Evolutionary conservation across 2,113 vertebrate genomes (phyloP).

Genomic region (Dicentrarchus labrax): DNA sequence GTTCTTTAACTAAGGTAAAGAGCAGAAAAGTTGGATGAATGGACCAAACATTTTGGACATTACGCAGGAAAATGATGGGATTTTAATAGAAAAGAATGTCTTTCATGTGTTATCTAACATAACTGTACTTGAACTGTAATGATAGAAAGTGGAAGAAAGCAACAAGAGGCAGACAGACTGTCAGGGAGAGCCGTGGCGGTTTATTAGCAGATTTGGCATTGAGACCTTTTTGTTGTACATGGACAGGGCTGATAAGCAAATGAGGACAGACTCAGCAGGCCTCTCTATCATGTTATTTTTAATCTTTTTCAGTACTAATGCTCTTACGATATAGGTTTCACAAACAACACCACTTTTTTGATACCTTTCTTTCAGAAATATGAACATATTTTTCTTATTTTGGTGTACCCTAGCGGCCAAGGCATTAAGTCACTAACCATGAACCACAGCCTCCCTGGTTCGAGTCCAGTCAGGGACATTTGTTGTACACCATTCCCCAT

Average conservation of each 20-base stretch:
- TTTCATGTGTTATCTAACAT: neutral
- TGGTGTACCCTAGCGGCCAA: neutral
- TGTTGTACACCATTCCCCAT: neutral
- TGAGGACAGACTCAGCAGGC: neutral
- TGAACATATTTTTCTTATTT: neutral
- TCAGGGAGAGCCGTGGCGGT: neutral
- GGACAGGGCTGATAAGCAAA: slow-evolving; percentile 24
- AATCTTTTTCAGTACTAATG: neutral
- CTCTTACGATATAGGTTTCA: neutral
- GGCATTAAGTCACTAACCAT: neutral
- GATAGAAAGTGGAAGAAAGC: neutral
- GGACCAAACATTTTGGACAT: neutral
- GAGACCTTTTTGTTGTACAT: neutral
- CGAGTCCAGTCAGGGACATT: neutral
- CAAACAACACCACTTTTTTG: too few species aligned
- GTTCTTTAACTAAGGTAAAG: neutral
- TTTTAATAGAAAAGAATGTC: neutral
- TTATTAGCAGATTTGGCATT: neutral
- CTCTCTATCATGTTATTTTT: neutral
- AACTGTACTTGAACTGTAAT: neutral
- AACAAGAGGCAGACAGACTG: neutral
- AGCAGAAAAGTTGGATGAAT: neutral
- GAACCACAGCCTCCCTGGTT: too few species aligned
- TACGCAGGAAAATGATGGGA: neutral
- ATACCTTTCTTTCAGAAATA: neutral